Percentiles rank a stretch among this genome's conserved stretches.
Conservation (phyloP, 2,113 vertebrate genomes). For the Phalacrocorax brasilianus region DNA sequence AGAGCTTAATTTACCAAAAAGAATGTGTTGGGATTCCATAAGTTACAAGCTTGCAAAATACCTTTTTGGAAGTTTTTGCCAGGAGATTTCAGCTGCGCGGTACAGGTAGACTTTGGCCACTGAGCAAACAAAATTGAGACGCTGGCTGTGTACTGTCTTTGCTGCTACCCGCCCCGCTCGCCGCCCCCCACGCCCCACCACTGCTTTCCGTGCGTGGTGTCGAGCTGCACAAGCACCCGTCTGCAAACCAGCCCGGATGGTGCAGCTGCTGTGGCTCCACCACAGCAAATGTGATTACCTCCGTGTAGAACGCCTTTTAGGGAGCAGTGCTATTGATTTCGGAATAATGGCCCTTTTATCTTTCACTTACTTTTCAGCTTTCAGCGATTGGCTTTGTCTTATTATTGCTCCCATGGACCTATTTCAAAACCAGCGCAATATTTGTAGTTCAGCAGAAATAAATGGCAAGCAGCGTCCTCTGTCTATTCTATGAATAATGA, state of each 20-base stretch:
- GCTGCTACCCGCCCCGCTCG: rapidly evolving
- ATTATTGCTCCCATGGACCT: constrained; percentile 60
- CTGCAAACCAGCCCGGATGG: background rate
- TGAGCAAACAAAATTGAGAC: background rate
- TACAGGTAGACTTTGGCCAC: background rate
- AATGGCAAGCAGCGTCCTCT: constrained; percentile 20
- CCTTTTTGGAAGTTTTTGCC: background rate
- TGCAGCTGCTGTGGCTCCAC: background rate
- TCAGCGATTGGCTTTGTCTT: constrained; percentile 44
- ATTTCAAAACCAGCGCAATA: constrained; percentile 43
- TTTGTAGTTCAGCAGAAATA: constrained; percentile 59
- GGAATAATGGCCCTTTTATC: constrained; percentile 73
- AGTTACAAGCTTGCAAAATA: background rate
- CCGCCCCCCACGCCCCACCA: rapidly evolving
- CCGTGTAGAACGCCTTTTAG: constrained; percentile 6
- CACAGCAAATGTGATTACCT: constrained; percentile 50
- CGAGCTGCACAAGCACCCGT: background rate
- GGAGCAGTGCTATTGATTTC: constrained; percentile 63
- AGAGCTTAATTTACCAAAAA: background rate
- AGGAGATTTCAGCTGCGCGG: background rate
- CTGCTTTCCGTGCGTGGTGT: rapidly evolving
- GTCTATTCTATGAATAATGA: constrained; percentile 63
- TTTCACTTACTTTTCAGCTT: constrained; percentile 65
- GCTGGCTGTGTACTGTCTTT: background rate
- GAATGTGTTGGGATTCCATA: background rate